Base-by-base conservation (phyloP, 1,140 invertebrate genomes). In the Micrasema minimum region DNA sequence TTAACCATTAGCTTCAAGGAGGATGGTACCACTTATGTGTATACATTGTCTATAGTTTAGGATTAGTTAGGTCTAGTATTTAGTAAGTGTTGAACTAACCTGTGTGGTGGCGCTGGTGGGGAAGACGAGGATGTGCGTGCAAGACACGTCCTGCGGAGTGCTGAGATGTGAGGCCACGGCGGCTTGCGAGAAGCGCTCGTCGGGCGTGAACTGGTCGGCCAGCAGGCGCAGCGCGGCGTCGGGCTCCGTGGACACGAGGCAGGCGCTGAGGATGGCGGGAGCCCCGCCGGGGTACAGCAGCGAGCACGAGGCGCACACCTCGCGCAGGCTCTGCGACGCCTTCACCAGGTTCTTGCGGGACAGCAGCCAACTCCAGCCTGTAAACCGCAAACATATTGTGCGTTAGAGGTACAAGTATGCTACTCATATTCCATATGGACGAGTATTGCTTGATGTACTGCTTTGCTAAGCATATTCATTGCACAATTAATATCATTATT, bases 101-200 rank as follows among this genome's bases (percentile, higher is more conserved):
- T 96, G 94, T 65, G 96, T 96, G 35, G 95, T 96, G 26, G 97
- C 96, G 65, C 96, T 98, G 7, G 96, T 99, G 51, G 98, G 98
- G 85, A 99, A 99, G 69, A 99, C 97, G 69, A 99, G 89, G 75
- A 99, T 99, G 81, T 99, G 98, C 53, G 97, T 99, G 79, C 94
- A 96, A 53, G 95, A 95, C 53, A 97, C 94, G 85, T 99, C 96
- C 76, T 96, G 91, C 5, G 95, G 95, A 51, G 95, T 97, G 53
- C 92, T 94, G 64, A 96, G 86, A 75, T 93, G 90, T 80, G 91
- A 91, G 83, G 95, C 90, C 78, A 92, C 92, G 55, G 91, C 92
- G 71, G 90, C 90, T 81, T 93, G 93, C 72, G 91, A 93, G 83
- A 95, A 95, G 62, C 93, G 87, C 81, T 96, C 93, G 78, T 96